A percentile compares a stretch with the other conserved stretches of the same genome.
Evolutionary conservation across 2,888 invertebrate genomes (phyloP).

Genomic region (Drosophila borealis): DNA sequence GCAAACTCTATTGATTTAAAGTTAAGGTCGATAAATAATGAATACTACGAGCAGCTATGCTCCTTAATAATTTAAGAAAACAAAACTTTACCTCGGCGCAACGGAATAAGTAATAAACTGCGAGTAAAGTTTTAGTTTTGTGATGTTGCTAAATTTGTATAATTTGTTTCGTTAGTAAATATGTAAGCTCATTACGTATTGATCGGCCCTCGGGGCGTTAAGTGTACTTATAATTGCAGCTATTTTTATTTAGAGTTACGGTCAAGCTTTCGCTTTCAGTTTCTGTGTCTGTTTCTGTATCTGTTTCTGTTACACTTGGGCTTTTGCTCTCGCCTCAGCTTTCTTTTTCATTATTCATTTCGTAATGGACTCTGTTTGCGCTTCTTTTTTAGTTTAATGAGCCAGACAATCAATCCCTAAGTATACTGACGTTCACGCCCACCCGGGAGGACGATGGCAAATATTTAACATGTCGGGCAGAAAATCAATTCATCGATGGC

Average conservation of each 20-base stretch:
- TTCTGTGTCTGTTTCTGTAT: background rate
- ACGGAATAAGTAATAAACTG: constrained; percentile 15
- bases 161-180: constrained; percentile 19
- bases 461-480: constrained; percentile 94
- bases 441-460: constrained; percentile 95
- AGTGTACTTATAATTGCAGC: constrained; percentile 70
- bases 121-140: background rate
- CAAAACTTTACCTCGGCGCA: background rate
- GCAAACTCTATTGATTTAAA: constrained; percentile 13
- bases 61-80: background rate
- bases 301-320: constrained; percentile 11
- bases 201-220: constrained; percentile 28
- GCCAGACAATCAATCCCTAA: constrained; percentile 92
- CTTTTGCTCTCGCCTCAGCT: constrained; percentile 22
- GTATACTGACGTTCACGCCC: constrained; percentile 93
- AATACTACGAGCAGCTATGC: background rate
- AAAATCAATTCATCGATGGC: constrained; percentile 93
- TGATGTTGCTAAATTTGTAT: constrained; percentile 22
- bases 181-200: constrained; percentile 48
- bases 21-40: constrained; percentile 10
- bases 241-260: constrained; percentile 58
- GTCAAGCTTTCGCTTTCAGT: background rate
- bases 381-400: constrained; percentile 89
- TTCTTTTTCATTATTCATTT: constrained; percentile 77
- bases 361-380: constrained; percentile 77